Evolutionary conservation across 2,113 vertebrate species (phyloP), one percentile per base, ranked within the genome.

Genomic region (Rafetus swinhoei): DNA sequence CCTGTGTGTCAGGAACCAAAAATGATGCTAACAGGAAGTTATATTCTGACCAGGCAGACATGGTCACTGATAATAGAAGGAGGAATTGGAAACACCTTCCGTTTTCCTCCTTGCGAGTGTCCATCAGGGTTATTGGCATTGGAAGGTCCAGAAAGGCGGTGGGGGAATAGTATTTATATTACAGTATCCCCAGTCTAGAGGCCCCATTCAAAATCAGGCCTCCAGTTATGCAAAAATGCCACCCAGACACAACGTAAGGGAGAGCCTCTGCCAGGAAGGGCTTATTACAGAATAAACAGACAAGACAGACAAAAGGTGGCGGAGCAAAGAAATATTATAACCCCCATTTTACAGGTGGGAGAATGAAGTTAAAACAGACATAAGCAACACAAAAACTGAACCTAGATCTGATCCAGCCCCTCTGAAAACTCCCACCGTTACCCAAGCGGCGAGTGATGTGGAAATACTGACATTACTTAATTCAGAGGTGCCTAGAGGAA

Each of bases 11-110:
- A 35, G 82, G 81, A 69, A 53, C 62, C 62, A 54, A 93, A 79
- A 65, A 80, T 93, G 86, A 74, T 54, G 50, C 65, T 91, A 81
- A 57, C n/a, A 0, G 7, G 25, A 9, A 21, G 24, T 45, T 87
- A 22, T n/a, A 5, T 4, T 52, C 82, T 85, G 57, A 27, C 50
- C 82, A 88, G 62, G 62, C 35, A 52, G 27, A 18, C 27, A 27
- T 0, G 0, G 29, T 54, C n/a, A 11, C 83, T 45, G 57, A 32
- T 65, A 25, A 7, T 0, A 0, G 27, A 76, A 57, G 79, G 81
- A 84, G 83, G 19, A 93, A 56, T 39, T 84, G 6, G 12, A 60
- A 29, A 21, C 22, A 25, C 1, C 0, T n/a, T 54, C 74, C 25
- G 4, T 45, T 89, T 90, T 89, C 32, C 35, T 88, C 32, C 62